Conservation (phyloP, 1,140 invertebrate genomes). For the Pantala flavescens region DNA sequence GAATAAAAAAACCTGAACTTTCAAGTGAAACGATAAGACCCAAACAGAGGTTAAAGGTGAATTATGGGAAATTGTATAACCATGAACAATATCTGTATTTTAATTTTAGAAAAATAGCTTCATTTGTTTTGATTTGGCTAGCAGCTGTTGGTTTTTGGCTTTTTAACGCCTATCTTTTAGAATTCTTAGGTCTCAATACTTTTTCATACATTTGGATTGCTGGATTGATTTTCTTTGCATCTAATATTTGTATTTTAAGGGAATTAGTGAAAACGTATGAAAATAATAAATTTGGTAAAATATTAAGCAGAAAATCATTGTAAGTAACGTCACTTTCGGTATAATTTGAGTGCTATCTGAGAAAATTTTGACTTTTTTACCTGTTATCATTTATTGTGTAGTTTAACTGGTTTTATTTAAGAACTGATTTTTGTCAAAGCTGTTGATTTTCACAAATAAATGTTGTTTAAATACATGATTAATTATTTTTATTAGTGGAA, state of each 20-base stretch:
- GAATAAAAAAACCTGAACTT: background rate
- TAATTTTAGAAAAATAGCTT: constrained; percentile 36
- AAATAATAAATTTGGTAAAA: background rate
- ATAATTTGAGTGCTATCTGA: too few species aligned
- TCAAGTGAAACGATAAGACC: too few species aligned
- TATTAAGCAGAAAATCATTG: too few species aligned
- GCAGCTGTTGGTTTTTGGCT: constrained; percentile 75
- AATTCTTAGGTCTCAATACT: constrained; percentile 76
- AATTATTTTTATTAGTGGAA: too few species aligned
- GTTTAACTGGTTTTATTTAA: too few species aligned
- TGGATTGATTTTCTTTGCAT: constrained; percentile 62
- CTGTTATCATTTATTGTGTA: too few species aligned
- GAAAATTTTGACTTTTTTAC: too few species aligned
- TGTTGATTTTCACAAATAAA: too few species aligned
- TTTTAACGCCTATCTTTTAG: constrained; percentile 78
- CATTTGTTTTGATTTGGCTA: constrained; percentile 55
- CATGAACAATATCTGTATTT: constrained; percentile 42
- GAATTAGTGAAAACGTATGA: constrained; percentile 34
- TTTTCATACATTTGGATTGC: constrained; percentile 72
- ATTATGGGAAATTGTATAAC: background rate
- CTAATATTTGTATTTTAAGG: constrained; percentile 61
- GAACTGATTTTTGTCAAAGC: too few species aligned
- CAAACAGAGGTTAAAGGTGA: background rate
- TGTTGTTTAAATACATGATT: too few species aligned
- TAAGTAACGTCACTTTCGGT: too few species aligned